phyloP scores from a whole-genome alignment of 2,888 invertebrate genomes.

The Orthosia gothica region DNA sequence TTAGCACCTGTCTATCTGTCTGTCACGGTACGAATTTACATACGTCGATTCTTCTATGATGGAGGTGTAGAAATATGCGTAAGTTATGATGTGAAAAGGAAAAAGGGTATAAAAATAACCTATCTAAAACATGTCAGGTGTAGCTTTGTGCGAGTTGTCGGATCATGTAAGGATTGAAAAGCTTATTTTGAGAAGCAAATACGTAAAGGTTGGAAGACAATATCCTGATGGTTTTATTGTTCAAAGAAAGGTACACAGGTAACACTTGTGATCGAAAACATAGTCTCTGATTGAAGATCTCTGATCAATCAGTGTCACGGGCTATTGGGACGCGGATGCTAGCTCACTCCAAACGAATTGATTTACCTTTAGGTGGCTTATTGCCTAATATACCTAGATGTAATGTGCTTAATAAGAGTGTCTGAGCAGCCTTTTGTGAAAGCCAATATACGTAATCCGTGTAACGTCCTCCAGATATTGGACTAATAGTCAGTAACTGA shows the following conservation, averaged over 20 bases:
- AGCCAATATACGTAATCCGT: conserved; percentile 21
- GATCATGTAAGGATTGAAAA: conserved; percentile 8
- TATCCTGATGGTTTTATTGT: conserved; percentile 3
- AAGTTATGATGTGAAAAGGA: not conserved
- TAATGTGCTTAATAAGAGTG: conserved; percentile 22
- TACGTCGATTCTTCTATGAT: conserved; percentile 31
- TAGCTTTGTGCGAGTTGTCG: conserved; percentile 1
- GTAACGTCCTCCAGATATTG: conserved; percentile 12
- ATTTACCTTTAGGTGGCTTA: conserved; percentile 45
- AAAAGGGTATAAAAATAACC: not conserved
- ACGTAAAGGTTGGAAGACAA: not conserved
- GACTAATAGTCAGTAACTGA: conserved; percentile 20
- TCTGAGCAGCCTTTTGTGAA: conserved; percentile 30
- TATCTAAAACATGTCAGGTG: not conserved
- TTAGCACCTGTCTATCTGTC: conserved; percentile 31
- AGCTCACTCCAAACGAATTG: conserved; percentile 37
- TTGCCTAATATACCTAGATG: conserved; percentile 17
- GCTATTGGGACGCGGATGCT: conserved; percentile 31
- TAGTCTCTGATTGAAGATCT: conserved; percentile 12
- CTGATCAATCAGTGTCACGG: conserved; percentile 26
- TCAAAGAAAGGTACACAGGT: not conserved
- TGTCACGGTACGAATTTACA: conserved; percentile 22
- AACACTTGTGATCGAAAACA: not conserved
- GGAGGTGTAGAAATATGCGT: conserved; percentile 3
- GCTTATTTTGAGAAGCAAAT: conserved; percentile 1